These are phyloP conservation scores for Cryptocheilus praepositus DNA, from an alignment of 2,888 invertebrate genomes.

Conservation along the genomic window DNA sequence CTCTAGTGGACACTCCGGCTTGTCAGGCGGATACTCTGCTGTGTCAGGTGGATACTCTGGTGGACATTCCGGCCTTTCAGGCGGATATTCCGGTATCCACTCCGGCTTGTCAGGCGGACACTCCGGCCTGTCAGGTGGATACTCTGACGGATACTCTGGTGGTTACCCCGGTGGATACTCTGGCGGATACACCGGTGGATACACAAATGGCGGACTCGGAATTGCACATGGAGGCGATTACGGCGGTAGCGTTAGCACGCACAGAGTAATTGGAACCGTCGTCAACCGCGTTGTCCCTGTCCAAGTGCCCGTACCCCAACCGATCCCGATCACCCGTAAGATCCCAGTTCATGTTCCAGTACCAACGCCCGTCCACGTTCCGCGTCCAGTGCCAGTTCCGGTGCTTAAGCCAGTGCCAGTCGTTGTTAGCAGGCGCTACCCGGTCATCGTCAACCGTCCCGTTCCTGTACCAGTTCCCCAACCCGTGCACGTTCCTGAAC, in stretches of 20 bases:
- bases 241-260: background rate
- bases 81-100: background rate
- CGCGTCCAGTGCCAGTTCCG: constrained; percentile 45
- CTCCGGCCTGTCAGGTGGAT: constrained; percentile 19
- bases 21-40: constrained; percentile 5
- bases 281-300: constrained; percentile 37
- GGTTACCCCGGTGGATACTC: background rate
- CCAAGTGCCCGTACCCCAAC: constrained; percentile 33
- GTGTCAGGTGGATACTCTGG: constrained; percentile 6
- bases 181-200: constrained; percentile 12
- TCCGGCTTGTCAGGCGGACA: constrained; percentile 8
- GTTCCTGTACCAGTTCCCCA: constrained; percentile 25
- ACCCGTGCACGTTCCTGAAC: background rate
- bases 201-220: constrained; percentile 6
- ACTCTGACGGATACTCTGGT: background rate
- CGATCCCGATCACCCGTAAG: constrained; percentile 34
- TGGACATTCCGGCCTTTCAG: constrained; percentile 5
- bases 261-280: background rate
- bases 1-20: constrained; percentile 7
- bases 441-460: constrained; percentile 22
- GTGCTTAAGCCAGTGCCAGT: constrained; percentile 32
- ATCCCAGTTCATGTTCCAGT: constrained; percentile 38
- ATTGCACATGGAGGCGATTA: constrained; percentile 1
- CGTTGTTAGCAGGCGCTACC: background rate
- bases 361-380: constrained; percentile 31